phyloP scores from a whole-genome alignment of 2,797 vertebrate genomes.

The Bryconaethiops microstoma region DNA sequence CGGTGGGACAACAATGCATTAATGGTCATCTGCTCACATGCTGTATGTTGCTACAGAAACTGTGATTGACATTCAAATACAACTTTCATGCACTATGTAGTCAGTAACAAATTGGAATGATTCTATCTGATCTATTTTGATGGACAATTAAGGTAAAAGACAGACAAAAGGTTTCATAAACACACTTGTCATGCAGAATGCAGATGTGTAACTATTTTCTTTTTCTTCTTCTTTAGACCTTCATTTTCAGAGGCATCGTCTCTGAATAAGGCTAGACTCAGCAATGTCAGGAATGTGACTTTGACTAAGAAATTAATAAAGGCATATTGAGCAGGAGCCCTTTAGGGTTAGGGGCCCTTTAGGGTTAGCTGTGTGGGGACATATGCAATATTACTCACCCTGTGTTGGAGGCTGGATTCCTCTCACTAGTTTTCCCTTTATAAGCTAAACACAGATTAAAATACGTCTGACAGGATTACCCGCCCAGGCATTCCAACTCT shows the following conservation, averaged over 20 bases:
- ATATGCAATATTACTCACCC: conserved; percentile 42
- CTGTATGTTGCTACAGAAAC: no score
- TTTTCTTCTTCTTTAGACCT: background rate
- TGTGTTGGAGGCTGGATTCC: conserved; percentile 30
- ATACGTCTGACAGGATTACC: conserved; percentile 37
- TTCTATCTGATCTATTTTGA: no score
- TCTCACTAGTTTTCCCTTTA: conserved; percentile 19
- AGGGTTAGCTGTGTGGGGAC: conserved; percentile 54
- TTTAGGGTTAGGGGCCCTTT: conserved; percentile 37
- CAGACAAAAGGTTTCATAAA: no score
- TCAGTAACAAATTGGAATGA: no score
- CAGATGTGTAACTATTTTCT: background rate
- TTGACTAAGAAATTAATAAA: conserved; percentile 60
- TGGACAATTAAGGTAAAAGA: no score
- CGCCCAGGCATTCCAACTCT: conserved; percentile 13
- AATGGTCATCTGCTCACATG: no score
- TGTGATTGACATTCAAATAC: no score
- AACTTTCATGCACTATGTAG: no score
- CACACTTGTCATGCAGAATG: no score
- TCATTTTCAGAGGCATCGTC: conserved; percentile 30
- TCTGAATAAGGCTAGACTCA: conserved; percentile 35
- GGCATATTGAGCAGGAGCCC: conserved; percentile 50
- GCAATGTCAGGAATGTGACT: conserved; percentile 60
- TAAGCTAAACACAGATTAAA: conserved; percentile 14
- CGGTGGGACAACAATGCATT: no score